Conservation (phyloP, 2,113 vertebrate species). For the Peucedramus taeniatus region DNA sequence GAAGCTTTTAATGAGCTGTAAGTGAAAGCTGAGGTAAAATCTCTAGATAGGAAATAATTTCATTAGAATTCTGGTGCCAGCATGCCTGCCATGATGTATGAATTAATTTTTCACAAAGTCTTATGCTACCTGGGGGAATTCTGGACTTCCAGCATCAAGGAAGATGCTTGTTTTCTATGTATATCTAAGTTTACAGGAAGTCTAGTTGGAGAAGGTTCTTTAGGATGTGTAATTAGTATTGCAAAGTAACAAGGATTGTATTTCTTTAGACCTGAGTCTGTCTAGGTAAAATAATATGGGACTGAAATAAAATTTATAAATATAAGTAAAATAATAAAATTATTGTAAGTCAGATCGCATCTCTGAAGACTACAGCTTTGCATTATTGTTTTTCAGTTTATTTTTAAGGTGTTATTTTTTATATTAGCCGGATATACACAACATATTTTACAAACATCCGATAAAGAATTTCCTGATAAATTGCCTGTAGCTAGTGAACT, state of each 20-base stretch:
- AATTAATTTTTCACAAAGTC: slow-evolving; percentile 14
- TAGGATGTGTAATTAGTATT: background rate
- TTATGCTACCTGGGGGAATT: background rate
- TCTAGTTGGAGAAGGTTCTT: background rate
- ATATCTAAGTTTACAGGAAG: background rate
- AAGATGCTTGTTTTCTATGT: background rate
- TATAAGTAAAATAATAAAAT: background rate
- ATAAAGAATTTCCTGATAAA: background rate
- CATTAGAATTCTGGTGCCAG: slow-evolving; percentile 17
- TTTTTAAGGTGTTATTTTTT: background rate
- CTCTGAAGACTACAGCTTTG: background rate
- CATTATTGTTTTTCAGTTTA: background rate
- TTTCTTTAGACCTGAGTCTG: background rate
- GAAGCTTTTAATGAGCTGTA: slow-evolving; percentile 31
- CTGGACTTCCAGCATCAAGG: background rate
- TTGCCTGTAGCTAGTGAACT: background rate
- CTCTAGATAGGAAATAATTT: slow-evolving; percentile 7
- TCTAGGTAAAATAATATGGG: background rate
- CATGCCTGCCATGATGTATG: background rate
- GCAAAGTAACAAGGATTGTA: background rate
- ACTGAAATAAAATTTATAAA: background rate
- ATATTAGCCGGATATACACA: background rate
- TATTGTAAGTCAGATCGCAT: background rate
- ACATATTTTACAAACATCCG: background rate
- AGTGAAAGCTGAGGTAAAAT: slow-evolving; percentile 17